Evolutionary conservation across 2,113 vertebrate species (phyloP).

Genomic region (Sarotherodon lohbergeri): DNA sequence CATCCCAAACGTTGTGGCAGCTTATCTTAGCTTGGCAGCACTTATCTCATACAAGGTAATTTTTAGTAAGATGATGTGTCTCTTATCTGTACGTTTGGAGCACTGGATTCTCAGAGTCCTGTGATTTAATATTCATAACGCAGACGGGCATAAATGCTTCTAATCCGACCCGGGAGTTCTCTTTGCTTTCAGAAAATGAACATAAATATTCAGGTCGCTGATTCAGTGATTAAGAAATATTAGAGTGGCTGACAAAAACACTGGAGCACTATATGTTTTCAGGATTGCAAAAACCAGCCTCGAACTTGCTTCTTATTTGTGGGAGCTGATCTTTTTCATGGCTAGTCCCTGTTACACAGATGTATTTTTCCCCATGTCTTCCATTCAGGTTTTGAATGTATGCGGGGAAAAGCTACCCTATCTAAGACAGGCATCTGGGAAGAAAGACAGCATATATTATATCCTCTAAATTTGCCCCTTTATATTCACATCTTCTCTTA

Average conservation of each 20-base stretch:
- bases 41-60: conserved; percentile 21
- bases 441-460: background rate
- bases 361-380: background rate
- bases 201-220: background rate
- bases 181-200: background rate
- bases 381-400: background rate
- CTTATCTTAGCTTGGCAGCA: conserved; percentile 11
- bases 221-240: background rate
- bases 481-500: background rate
- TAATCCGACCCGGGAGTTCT: background rate
- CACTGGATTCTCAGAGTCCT: background rate
- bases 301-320: background rate
- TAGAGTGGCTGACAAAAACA: background rate
- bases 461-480: background rate
- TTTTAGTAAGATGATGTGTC: conserved; percentile 8
- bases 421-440: background rate
- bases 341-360: background rate
- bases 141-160: background rate
- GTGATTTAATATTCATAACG: background rate
- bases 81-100: conserved; percentile 8
- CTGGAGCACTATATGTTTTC: background rate
- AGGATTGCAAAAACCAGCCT: background rate
- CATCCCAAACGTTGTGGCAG: background rate
- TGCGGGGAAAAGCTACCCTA: background rate
- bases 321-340: background rate